Evolutionary conservation across 1,140 invertebrate genomes (phyloP).

Genomic region (Fopius arisanus): DNA sequence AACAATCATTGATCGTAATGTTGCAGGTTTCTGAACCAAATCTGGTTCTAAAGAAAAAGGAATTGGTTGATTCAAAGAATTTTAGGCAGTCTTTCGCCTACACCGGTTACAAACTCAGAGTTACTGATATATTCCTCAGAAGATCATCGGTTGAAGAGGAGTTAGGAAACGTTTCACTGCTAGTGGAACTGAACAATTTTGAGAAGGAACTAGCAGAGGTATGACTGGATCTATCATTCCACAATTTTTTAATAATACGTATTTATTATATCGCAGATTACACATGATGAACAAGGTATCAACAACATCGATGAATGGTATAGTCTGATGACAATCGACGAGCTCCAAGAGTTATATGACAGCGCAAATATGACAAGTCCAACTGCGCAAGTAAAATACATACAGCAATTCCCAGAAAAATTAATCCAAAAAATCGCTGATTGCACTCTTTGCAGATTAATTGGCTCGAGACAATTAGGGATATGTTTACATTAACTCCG

Average conservation of each 20-base stretch:
- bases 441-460: neutral
- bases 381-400: neutral
- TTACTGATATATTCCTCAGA: neutral
- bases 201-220: neutral
- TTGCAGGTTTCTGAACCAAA: neutral
- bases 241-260: neutral
- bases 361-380: neutral
- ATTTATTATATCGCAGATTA: neutral
- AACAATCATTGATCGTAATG: neutral
- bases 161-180: neutral
- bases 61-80: neutral
- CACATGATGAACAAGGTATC: neutral
- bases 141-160: neutral
- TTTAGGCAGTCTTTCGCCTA: neutral
- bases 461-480: conserved; percentile 12
- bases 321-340: neutral
- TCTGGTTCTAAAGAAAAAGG: neutral
- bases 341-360: neutral
- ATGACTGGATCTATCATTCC: neutral
- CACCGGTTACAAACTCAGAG: neutral
- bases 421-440: neutral
- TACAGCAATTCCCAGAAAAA: neutral
- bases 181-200: neutral
- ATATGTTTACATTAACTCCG: neutral
- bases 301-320: neutral